Base-by-base conservation (phyloP, 2,888 invertebrate species). In the Seladonia tumulorum region DNA sequence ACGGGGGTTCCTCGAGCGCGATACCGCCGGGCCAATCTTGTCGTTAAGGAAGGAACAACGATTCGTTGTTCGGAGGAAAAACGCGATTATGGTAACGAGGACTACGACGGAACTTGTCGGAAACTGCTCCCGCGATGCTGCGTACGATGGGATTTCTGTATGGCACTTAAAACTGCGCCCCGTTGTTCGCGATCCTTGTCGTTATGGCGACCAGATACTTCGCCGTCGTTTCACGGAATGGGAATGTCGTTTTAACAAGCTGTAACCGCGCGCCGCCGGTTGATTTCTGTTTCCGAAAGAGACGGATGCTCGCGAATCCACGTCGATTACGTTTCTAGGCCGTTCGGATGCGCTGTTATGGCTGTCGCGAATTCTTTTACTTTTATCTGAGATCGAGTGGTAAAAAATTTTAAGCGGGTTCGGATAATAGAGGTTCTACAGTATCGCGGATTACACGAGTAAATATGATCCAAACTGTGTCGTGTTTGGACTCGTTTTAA, bases 41-140 rank as follows among this genome's bases (percentile, higher is more conserved):
- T 66, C 25, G 81, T 78, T 42, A 49, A 42, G 25, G 49, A 42
- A 75, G 29, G 39, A 74, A 74, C 57, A 74, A 74, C 57, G 42
- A 42, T 63, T 63, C 72, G 60, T 49, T 29, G 60, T 49, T 29
- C 14, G 63, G 71, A 57, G 18, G 73, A 63, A 74, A 87, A 88
- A 75, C 57, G 66, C 78, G 76, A 79, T 70, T 79, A 86, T 74
- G 73, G 83, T 87, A 81, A 87, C 73, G 76, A 79, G 76, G 39
- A 73, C 79, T 57, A 35, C n/a, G 53, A 49, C 39, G 66, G 29
- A 85, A 84, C 78, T 88, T 78, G 81, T 83, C 85, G 72, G 73
- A 76, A 81, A 87, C 57, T 68, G 60, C 57, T 53, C 76, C 39
- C 75, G n/a, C 49, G 73, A 60, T 42, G 78, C 49, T 49, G 79